phyloP scores from a whole-genome alignment of 2,113 vertebrate genomes.

The Tachysurus fulvidraco region DNA sequence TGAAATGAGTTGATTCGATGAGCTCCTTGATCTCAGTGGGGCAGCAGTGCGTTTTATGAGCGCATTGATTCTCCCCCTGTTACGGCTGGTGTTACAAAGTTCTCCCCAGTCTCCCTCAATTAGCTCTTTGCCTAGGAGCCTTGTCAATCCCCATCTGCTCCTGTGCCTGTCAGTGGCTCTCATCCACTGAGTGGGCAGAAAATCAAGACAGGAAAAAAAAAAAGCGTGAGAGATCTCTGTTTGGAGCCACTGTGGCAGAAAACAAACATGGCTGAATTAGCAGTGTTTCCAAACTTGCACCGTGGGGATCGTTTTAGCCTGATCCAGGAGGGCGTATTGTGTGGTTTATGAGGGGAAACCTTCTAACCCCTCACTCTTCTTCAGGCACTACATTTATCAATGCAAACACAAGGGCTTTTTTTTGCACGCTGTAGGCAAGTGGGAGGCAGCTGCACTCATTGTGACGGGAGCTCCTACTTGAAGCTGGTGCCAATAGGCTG shows the following conservation, averaged over 20 bases:
- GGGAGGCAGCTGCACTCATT: constrained; percentile 19
- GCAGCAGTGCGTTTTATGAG: constrained; percentile 47
- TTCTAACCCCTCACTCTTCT: constrained; percentile 19
- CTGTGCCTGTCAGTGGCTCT: constrained; percentile 71
- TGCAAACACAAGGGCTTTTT: constrained; percentile 10
- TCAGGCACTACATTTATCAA: constrained; percentile 28
- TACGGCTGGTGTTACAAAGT: constrained; percentile 64
- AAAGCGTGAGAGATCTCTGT: constrained; percentile 35
- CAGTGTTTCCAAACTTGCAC: constrained; percentile 34
- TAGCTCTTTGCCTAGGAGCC: constrained; percentile 69
- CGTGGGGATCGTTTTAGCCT: constrained; percentile 26
- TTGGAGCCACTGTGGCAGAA: constrained; percentile 43
- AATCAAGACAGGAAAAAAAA: constrained; percentile 34
- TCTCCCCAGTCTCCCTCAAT: constrained; percentile 73
- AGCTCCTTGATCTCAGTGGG: constrained; percentile 27
- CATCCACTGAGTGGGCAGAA: constrained; percentile 58
- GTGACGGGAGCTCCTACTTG: constrained; percentile 17
- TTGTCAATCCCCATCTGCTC: constrained; percentile 74
- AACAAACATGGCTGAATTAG: constrained; percentile 45
- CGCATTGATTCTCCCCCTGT: constrained; percentile 69
- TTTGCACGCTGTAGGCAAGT: constrained; percentile 27
- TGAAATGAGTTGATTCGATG: constrained; percentile 22
- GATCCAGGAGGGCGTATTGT: constrained; percentile 23
- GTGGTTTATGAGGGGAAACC: constrained; percentile 28
- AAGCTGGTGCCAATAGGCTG: constrained; percentile 28